phyloP scores from a whole-genome alignment of 1,140 invertebrate species.

The Drosophila pectinifera region DNA sequence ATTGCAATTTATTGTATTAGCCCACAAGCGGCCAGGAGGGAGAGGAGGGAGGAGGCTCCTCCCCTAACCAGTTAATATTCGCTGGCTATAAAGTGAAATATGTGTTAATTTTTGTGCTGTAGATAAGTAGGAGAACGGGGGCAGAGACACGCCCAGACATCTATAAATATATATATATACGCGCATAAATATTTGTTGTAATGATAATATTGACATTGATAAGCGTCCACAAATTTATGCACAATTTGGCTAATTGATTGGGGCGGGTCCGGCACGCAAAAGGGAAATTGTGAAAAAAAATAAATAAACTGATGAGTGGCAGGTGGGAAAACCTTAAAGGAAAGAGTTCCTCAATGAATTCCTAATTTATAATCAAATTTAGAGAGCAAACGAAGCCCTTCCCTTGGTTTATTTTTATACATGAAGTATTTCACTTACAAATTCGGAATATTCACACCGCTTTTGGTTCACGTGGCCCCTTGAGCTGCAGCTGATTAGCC shows the following conservation, averaged over 20 bases:
- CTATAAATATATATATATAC: constrained; percentile 5
- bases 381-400: no score
- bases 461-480: not conserved
- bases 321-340: not conserved
- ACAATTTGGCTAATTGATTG: constrained; percentile 84
- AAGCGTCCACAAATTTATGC: constrained; percentile 82
- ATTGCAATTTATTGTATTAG: constrained; percentile 83
- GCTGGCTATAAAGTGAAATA: constrained; percentile 79
- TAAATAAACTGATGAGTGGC: not conserved
- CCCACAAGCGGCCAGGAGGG: constrained; percentile 20
- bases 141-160: constrained; percentile 49
- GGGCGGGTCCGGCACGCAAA: constrained; percentile 61
- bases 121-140: constrained; percentile 24
- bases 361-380: not conserved
- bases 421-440: not conserved
- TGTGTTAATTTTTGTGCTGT: constrained; percentile 73
- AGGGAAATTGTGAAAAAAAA: constrained; percentile 24
- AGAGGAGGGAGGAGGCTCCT: no score
- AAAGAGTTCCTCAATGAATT: not conserved
- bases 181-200: constrained; percentile 72
- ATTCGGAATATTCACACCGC: not conserved
- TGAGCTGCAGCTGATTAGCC: constrained; percentile 38
- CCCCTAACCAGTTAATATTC: constrained; percentile 63
- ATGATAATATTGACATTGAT: constrained; percentile 84
- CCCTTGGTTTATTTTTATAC: no score